Percentiles rank a stretch among this genome's conserved stretches.
Evolutionary conservation across 2,113 vertebrate species (phyloP).

Genomic region (Eublepharis macularius): DNA sequence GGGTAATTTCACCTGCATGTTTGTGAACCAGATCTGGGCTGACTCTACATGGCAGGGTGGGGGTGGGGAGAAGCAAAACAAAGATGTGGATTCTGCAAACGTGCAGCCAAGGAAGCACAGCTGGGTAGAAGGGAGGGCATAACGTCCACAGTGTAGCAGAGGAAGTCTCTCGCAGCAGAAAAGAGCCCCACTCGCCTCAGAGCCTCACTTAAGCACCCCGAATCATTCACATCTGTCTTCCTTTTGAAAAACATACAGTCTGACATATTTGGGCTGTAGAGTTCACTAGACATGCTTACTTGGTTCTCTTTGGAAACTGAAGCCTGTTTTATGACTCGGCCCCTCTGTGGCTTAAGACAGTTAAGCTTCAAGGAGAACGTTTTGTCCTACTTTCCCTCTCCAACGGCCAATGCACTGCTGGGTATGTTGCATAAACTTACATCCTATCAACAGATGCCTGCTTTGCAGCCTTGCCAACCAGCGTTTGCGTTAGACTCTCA

Average conservation of each 20-base stretch:
- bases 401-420: neutral
- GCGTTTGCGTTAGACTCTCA: neutral
- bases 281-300: neutral
- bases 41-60: neutral
- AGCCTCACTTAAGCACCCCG: neutral
- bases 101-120: neutral
- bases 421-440: neutral
- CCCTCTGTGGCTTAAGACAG: neutral
- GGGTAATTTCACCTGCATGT: neutral
- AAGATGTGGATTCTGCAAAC: neutral
- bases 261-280: conserved; percentile 22
- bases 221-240: neutral
- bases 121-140: neutral
- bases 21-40: neutral
- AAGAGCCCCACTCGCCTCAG: neutral
- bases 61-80: neutral
- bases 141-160: neutral
- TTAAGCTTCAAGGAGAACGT: neutral
- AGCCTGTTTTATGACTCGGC: neutral
- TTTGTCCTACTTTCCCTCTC: neutral
- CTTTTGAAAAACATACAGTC: neutral
- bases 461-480: conserved; percentile 15
- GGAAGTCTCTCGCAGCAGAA: neutral
- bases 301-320: conserved; percentile 16
- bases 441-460: neutral